Base-by-base conservation (phyloP, 2,888 invertebrate genomes). In the Nemurella pictetii region DNA sequence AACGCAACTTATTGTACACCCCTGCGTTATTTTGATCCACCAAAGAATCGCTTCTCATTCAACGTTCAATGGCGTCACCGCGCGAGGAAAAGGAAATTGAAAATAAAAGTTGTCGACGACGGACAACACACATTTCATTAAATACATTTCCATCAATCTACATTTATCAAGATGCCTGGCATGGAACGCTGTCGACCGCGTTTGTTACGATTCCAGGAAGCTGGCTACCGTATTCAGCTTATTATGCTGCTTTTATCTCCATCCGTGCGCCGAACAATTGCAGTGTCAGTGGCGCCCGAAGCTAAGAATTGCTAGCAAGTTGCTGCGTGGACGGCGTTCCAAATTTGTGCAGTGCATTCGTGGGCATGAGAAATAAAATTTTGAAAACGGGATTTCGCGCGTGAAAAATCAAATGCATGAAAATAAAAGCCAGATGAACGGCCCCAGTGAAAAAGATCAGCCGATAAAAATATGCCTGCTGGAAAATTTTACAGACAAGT, bases 21-120 rank as follows among this genome's bases (percentile, higher is more conserved):
- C 78, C 78, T 78, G 78, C 28, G 28, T 30, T 78, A 78, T 78
- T 78, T 78, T 78, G 78, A 78, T 30, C 75, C n/a, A 27, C 78
- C 26, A 4, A 20, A 29, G 30, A 78, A 78, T 78, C n/a, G 30
- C 28, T 78, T 4, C 30, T 29, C n/a, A 78, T 78, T 20, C 28
- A 29, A 2, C 78, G 20, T 20, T 78, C 78, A 28, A 78, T n/a
- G 30, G 30, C 26, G 30, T 27, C n/a, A 9, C 9, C 25, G n/a
- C n/a, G n/a, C n/a, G 12, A 20, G 20, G 55, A 29, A 30, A 30
- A 2, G 30, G 4, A 29, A 78, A 78, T 78, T 78, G 78, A 78
- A 78, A 78, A 78, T 78, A 78, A 78, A 78, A 78, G 78, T 78
- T 29, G 30, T 30, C 26, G 75, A 75, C 75, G 28, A 75, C 2